Evolutionary conservation across 2,113 vertebrate species (phyloP).

Genomic region (Mobula hypostoma): DNA sequence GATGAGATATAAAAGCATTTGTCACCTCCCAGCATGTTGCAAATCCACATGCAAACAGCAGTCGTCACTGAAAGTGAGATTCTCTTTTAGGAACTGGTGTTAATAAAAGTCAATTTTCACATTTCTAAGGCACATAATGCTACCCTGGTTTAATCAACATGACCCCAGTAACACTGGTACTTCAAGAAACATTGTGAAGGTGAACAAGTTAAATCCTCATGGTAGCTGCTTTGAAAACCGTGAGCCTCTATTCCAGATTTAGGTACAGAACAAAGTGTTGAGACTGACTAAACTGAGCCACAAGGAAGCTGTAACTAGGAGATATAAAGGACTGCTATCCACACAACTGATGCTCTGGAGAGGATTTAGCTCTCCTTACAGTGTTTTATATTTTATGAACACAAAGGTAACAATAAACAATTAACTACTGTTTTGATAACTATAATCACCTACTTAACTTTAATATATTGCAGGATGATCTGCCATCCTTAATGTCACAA

Average conservation of each 20-base stretch:
- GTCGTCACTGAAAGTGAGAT: background rate
- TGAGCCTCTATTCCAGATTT: background rate
- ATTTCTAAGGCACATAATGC: background rate
- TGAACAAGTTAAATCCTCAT: background rate
- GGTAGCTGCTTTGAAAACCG: background rate
- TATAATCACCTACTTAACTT: too few relatives aligned
- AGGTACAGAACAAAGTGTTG: background rate
- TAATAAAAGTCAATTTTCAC: background rate
- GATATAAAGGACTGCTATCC: too few relatives aligned
- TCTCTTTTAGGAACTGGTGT: background rate
- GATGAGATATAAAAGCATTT: background rate
- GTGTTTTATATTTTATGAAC: too few relatives aligned
- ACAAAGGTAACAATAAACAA: too few relatives aligned
- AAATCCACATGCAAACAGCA: background rate
- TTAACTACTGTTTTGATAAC: too few relatives aligned
- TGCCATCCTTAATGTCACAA: too few relatives aligned
- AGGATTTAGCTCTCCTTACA: too few relatives aligned
- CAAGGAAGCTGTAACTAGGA: too few relatives aligned
- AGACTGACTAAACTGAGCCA: too few relatives aligned
- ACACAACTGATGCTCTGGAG: too few relatives aligned
- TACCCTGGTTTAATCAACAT: background rate
- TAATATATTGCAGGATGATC: too few relatives aligned
- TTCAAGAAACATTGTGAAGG: background rate
- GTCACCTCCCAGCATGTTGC: background rate
- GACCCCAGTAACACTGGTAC: background rate